phyloP scores from a whole-genome alignment of 2,888 invertebrate species.

The Nemotelus pantherinus region DNA sequence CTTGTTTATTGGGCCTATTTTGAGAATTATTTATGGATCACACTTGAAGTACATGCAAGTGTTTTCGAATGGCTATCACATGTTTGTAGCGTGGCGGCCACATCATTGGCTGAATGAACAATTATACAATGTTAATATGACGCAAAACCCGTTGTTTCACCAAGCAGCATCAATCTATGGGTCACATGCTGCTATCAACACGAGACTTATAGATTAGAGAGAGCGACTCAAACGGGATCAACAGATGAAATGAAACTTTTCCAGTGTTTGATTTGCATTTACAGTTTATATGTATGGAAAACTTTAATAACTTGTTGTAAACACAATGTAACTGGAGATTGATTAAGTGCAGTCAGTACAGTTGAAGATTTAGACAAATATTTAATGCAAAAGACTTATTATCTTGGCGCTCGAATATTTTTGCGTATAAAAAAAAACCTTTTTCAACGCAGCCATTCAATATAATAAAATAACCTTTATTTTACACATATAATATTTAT shows the following conservation, averaged over 20 bases:
- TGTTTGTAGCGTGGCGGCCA: conserved; percentile 1
- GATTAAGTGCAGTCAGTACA: too few relatives aligned
- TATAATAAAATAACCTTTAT: too few relatives aligned
- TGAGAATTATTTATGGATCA: not conserved
- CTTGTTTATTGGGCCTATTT: not conserved
- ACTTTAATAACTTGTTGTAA: not conserved
- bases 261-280: not conserved
- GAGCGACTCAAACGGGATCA: not conserved
- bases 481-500: too few relatives aligned
- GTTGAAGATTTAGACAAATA: too few relatives aligned
- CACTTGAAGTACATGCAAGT: not conserved
- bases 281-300: conserved; percentile 21
- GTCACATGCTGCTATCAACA: conserved; percentile 33
- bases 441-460: too few relatives aligned
- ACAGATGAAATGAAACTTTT: not conserved
- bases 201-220: conserved; percentile 10
- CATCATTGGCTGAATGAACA: not conserved
- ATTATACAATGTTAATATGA: not conserved
- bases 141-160: not conserved
- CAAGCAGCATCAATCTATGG: not conserved
- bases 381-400: too few relatives aligned
- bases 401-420: too few relatives aligned
- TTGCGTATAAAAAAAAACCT: too few relatives aligned
- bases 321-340: too few relatives aligned
- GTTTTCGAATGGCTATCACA: not conserved